Evolutionary conservation across 2,888 invertebrate species (phyloP).

Genomic region (Meteorus colon): DNA sequence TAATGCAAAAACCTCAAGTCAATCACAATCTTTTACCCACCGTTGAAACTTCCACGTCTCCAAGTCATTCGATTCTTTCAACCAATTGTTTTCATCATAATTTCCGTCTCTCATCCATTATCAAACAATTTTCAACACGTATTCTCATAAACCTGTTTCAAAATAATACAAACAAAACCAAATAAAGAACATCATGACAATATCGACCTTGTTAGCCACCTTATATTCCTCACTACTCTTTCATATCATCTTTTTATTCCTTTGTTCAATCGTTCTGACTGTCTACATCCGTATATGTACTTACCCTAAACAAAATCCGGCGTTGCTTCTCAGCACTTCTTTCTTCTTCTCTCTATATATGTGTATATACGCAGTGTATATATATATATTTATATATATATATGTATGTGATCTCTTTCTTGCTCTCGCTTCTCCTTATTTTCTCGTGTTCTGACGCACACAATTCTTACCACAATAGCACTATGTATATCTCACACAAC

Average conservation of each 20-base stretch:
- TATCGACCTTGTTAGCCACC: neutral
- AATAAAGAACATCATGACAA: neutral
- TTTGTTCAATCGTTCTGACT: neutral
- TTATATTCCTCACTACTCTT: neutral
- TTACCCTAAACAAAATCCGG: constrained; percentile 25
- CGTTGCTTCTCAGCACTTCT: neutral
- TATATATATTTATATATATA: neutral
- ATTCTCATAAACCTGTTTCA: too few relatives aligned
- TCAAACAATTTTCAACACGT: too few relatives aligned
- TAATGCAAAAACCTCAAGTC: too few relatives aligned
- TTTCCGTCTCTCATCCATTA: too few relatives aligned
- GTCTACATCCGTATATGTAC: neutral
- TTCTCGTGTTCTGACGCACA: constrained; percentile 15
- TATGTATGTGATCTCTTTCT: neutral
- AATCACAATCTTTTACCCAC: too few relatives aligned
- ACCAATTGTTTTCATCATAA: too few relatives aligned
- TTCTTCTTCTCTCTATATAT: neutral
- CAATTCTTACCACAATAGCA: constrained; percentile 19
- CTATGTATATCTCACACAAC: neutral
- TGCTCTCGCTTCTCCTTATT: neutral
- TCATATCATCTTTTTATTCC: constrained; percentile 9
- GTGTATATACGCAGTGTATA: too few relatives aligned
- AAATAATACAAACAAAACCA: too few relatives aligned
- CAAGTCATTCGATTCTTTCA: too few relatives aligned
- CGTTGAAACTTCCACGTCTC: too few relatives aligned